Base-by-base conservation (phyloP, 1,140 invertebrate genomes). In the Aleiodes sp. region DNA sequence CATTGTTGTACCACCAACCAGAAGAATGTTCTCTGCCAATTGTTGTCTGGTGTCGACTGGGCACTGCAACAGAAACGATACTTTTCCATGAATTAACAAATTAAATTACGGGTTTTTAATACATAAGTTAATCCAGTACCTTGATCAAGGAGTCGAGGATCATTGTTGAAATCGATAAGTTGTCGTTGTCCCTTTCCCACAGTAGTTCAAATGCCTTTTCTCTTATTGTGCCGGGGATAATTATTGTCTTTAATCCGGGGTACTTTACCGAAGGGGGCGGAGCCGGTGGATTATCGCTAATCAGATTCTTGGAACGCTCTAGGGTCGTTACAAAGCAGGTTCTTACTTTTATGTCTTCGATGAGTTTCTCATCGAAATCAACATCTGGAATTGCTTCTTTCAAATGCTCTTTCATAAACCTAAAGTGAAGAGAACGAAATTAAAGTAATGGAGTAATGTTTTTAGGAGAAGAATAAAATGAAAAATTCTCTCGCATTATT, bases 1-100 rank as follows among this genome's bases (percentile, higher is more conserved):
- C 91, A 95, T 94, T 0, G 90, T 81, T 4, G 94, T 95, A 10
- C 96, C 96, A 43, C 96, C 96, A 65, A 94, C 91, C 0, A 98
- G 79, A 21, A 97, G 82, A 73, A 98, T 91, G 82, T 94, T 96
- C 80, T 94, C 91, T 0, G 94, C 91, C 31, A 98, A 84, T 16
- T 86, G 80, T 35, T 87, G 87, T 33, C 94, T 87, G 19, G 90
- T 90, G 83, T 97, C 95, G 41, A 95, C 86, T 0, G 92, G 91
- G 83, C 93, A 93, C 89, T 93, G 76, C 37, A 87, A 86, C 75
- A 24, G 66, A 70, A 21, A 31, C 26, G 41, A 60, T 33, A 69
- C 16, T 26, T 63, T 59, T 24, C 39, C n/a, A n/a, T n/a, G n/a
- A n/a, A n/a, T n/a, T n/a, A n/a, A n/a, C n/a, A n/a, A n/a, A n/a